phyloP scores from a whole-genome alignment of 2,113 vertebrate genomes.

The Onychorhynchus coronatus region DNA sequence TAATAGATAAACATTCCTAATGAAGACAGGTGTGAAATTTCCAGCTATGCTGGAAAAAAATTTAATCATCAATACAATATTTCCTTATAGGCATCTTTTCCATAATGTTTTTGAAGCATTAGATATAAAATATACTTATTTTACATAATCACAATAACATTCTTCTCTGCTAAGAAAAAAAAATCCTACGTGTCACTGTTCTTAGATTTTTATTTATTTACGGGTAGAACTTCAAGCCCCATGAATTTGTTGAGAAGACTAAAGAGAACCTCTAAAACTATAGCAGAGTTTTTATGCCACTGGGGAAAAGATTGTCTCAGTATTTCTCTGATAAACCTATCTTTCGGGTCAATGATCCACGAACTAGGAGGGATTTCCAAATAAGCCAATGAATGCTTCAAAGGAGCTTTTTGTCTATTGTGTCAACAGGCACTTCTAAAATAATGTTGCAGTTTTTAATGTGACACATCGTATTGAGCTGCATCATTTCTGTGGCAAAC shows the following conservation, averaged over 20 bases:
- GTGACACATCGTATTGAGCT: neutral
- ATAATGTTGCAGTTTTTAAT: neutral
- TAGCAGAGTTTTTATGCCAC: neutral
- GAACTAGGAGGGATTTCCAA: neutral
- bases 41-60: neutral
- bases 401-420: neutral
- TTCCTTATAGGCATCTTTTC: neutral
- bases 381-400: neutral
- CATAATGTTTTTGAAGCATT: neutral
- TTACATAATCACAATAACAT: neutral
- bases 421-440: neutral
- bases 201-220: slow-evolving; percentile 1
- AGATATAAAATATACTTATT: neutral
- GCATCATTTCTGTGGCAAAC: neutral
- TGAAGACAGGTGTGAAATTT: neutral
- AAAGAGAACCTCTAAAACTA: neutral
- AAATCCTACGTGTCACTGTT: neutral
- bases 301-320: neutral
- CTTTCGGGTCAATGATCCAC: neutral
- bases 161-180: neutral
- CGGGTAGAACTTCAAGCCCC: neutral
- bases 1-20: neutral
- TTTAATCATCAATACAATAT: neutral
- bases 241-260: neutral
- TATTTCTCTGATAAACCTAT: neutral